Evolutionary conservation across 2,797 vertebrate species (phyloP).

Genomic region (Anabas testudineus): DNA sequence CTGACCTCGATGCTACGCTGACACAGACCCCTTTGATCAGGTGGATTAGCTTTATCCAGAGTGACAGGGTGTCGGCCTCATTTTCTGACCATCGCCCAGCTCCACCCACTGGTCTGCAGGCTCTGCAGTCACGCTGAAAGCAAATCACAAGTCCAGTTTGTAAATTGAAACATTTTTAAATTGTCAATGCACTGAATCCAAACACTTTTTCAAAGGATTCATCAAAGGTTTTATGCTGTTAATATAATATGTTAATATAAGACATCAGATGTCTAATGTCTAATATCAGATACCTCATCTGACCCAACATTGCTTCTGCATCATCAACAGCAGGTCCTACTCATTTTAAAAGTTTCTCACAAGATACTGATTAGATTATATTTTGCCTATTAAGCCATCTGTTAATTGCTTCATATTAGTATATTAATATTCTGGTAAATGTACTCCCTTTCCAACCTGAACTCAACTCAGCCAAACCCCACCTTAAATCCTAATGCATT

Average conservation of each 20-base stretch:
- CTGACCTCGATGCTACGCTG: constrained; percentile 61
- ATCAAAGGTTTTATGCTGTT: constrained; percentile 17
- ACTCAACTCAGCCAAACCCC: constrained; percentile 7
- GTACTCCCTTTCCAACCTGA: constrained; percentile 5
- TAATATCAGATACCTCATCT: background rate
- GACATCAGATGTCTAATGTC: too few relatives aligned
- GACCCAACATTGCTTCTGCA: constrained; percentile 9
- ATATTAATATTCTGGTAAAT: constrained; percentile 21
- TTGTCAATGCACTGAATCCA: constrained; percentile 13
- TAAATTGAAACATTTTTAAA: constrained; percentile 35
- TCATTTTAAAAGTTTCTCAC: constrained; percentile 36
- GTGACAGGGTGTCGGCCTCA: constrained; percentile 64
- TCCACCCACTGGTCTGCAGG: constrained; percentile 24
- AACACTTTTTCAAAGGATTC: constrained; percentile 17
- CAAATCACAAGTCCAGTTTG: constrained; percentile 42
- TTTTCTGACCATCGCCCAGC: constrained; percentile 44
- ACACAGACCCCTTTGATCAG: constrained; percentile 77
- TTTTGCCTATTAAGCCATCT: background rate
- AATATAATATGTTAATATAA: background rate
- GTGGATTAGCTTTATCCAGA: constrained; percentile 71
- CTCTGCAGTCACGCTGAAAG: constrained; percentile 54
- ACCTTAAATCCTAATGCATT: constrained; percentile 3
- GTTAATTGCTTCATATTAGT: background rate
- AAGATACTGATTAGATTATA: constrained; percentile 1
- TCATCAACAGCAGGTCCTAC: constrained; percentile 21